phyloP scores from a whole-genome alignment of 2,888 invertebrate genomes.

The Allacma fusca region DNA sequence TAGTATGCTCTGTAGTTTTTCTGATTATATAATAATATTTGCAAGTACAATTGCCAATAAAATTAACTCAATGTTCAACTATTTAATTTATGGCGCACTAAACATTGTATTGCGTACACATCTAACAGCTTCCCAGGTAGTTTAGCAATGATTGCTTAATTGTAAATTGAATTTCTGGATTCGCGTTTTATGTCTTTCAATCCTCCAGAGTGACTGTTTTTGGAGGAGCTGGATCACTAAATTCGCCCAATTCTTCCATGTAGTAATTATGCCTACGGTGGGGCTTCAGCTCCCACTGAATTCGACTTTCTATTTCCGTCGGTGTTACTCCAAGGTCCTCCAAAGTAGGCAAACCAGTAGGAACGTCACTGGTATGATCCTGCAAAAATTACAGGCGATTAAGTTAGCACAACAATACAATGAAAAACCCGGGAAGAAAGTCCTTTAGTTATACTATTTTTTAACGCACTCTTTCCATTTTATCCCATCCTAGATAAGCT shows the following conservation, averaged over 20 bases:
- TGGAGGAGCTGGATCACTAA: conserved; percentile 72
- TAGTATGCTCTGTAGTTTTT: background rate
- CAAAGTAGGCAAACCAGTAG: conserved; percentile 76
- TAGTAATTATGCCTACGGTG: conserved; percentile 76
- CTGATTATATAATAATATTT: background rate
- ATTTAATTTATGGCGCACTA: conserved; percentile 29
- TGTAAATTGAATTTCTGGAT: background rate
- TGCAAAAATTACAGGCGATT: conserved; percentile 63
- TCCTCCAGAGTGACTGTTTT: conserved; percentile 32
- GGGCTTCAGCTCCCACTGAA: conserved; percentile 82
- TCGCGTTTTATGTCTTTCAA: background rate
- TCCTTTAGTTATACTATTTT: background rate
- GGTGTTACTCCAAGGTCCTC: conserved; percentile 87
- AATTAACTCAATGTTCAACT: conserved; percentile 18
- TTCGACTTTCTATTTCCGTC: conserved; percentile 79
- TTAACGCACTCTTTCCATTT: conserved; percentile 73
- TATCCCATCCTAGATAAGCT: conserved; percentile 78
- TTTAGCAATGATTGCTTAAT: background rate
- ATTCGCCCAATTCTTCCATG: conserved; percentile 78
- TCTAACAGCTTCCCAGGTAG: background rate
- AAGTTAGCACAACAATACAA: background rate
- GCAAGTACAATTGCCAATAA: background rate
- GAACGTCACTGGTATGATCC: conserved; percentile 79
- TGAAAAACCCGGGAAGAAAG: too few relatives aligned
- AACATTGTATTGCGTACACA: conserved; percentile 18